Evolutionary conservation across 1,140 invertebrate genomes (phyloP).

Genomic region (Potamilus streckersoni): DNA sequence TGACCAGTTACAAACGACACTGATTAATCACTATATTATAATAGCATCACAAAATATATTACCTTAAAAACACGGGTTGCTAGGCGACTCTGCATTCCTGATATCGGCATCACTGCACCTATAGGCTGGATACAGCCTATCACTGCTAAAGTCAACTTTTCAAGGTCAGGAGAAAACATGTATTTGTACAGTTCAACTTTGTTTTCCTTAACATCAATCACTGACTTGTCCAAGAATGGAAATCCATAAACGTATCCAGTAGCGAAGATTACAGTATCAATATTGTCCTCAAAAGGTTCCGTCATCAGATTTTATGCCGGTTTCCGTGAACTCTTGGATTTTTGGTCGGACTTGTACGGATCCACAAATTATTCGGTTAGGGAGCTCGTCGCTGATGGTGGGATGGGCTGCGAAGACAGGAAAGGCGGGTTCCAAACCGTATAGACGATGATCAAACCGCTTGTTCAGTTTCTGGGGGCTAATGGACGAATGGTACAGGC

Average conservation of each 20-base stretch:
- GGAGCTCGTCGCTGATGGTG: constrained; percentile 71
- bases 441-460: constrained; percentile 69
- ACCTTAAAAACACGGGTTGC: constrained; percentile 49
- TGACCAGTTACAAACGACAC: too few relatives aligned
- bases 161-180: constrained; percentile 66
- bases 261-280: constrained; percentile 56
- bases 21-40: too few relatives aligned
- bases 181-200: constrained; percentile 69
- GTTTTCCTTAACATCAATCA: constrained; percentile 54
- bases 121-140: constrained; percentile 72
- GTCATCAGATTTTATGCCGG: constrained; percentile 65
- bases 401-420: constrained; percentile 68
- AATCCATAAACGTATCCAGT: constrained; percentile 60
- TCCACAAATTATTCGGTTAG: constrained; percentile 70
- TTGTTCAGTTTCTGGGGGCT: constrained; percentile 23
- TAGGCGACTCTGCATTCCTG: constrained; percentile 49
- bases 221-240: constrained; percentile 54
- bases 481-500: neutral
- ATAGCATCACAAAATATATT: too few relatives aligned
- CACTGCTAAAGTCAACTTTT: constrained; percentile 65
- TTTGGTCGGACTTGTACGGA: constrained; percentile 66
- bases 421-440: constrained; percentile 68
- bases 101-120: constrained; percentile 70
- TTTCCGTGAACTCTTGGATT: constrained; percentile 59
- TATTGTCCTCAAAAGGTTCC: constrained; percentile 55